phyloP scores from a whole-genome alignment of 2,113 vertebrate genomes.

The Calidris pygmaea region DNA sequence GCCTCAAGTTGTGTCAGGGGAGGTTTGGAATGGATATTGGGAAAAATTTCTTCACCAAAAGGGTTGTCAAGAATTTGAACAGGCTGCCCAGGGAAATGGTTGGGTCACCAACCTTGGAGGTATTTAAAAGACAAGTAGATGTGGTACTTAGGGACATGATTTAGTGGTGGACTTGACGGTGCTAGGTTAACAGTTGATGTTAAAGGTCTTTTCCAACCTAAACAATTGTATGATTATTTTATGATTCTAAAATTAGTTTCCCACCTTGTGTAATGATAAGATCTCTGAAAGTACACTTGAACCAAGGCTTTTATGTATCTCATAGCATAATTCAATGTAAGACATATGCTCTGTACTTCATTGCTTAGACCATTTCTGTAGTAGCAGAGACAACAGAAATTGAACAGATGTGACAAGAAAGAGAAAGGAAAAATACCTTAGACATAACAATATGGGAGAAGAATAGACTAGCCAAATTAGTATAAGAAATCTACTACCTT shows the following conservation, averaged over 20 bases:
- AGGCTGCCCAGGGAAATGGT: background rate
- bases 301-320: background rate
- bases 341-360: background rate
- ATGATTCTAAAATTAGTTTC: background rate
- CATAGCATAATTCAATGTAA: background rate
- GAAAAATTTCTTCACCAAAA: background rate
- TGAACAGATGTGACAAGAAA: background rate
- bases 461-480: background rate
- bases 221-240: background rate
- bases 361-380: background rate
- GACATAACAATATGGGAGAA: background rate
- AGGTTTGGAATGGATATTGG: background rate
- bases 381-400: background rate
- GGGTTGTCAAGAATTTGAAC: background rate
- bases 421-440: background rate
- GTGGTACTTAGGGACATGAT: background rate
- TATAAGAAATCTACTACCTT: background rate
- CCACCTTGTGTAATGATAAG: background rate
- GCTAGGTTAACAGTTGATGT: background rate
- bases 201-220: background rate
- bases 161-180: background rate
- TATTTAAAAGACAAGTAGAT: background rate
- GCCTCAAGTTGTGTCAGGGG: background rate
- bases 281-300: background rate
- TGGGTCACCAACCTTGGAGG: background rate